Percentiles rank a stretch among this genome's conserved stretches.
Evolutionary conservation across 2,113 vertebrate species (phyloP).

Genomic region (Myrmecophaga tridactyla): DNA sequence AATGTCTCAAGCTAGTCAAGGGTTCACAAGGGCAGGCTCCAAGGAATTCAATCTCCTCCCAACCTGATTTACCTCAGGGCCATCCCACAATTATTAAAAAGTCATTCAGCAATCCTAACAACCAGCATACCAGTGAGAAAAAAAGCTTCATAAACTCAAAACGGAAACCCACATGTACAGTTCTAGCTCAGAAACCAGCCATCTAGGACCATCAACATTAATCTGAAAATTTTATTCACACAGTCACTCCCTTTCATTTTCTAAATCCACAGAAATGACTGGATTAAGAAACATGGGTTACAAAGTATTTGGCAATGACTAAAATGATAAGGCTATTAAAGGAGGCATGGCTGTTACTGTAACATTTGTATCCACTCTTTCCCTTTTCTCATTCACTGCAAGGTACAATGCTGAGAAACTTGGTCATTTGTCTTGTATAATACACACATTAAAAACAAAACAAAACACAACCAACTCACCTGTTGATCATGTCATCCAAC

Average conservation of each 20-base stretch:
- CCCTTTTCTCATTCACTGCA: neutral
- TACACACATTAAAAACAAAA: neutral
- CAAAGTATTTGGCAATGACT: conserved; percentile 7
- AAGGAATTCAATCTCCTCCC: conserved; percentile 20
- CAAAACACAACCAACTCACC: conserved; percentile 80
- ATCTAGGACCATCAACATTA: neutral
- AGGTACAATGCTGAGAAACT: neutral
- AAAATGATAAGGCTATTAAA: neutral
- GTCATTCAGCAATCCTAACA: neutral
- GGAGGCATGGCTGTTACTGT: neutral
- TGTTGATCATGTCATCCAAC: conserved; percentile 99
- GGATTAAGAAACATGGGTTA: neutral
- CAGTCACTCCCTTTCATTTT: neutral
- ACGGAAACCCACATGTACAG: neutral
- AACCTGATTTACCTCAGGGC: conserved; percentile 14
- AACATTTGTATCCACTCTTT: neutral
- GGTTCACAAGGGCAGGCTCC: neutral
- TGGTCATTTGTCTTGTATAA: neutral
- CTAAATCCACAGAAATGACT: neutral
- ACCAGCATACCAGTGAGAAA: neutral
- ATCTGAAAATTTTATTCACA: neutral
- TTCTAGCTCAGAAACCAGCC: conserved; percentile 32
- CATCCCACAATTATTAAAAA: conserved; percentile 38
- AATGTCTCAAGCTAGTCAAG: neutral
- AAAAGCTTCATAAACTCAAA: conserved; percentile 7